Evolutionary conservation across 2,797 vertebrate species (phyloP).

Genomic region (Pipistrellus kuhlii): DNA sequence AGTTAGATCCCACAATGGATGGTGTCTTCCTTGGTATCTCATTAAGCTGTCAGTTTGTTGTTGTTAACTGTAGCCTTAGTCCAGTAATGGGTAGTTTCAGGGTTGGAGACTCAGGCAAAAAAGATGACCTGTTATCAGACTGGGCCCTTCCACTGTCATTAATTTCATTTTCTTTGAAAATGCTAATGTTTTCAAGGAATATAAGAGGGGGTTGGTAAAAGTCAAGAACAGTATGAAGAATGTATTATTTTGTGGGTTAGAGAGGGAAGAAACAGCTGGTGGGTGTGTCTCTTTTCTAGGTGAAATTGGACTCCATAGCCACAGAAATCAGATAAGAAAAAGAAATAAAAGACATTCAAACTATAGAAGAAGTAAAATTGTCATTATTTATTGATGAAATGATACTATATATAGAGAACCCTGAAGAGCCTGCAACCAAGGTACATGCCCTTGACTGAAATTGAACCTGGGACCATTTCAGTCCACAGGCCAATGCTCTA

Average conservation of each 20-base stretch:
- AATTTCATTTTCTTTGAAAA: conserved; percentile 30
- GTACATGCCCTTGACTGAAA: no score
- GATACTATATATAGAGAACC: neutral
- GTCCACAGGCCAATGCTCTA: no score
- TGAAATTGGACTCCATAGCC: neutral
- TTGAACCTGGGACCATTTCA: no score
- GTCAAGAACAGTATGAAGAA: neutral
- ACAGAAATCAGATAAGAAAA: neutral
- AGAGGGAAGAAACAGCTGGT: neutral
- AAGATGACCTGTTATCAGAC: neutral
- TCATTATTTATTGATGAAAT: neutral
- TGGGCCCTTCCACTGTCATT: neutral
- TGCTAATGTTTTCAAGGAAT: neutral
- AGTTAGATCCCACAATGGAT: neutral
- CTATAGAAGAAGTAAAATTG: neutral
- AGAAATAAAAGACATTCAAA: neutral
- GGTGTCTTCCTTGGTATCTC: neutral
- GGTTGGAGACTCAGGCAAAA: neutral
- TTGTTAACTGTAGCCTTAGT: neutral
- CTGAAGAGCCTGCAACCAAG: neutral
- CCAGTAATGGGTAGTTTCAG: neutral
- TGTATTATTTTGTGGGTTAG: neutral
- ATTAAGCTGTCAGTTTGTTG: neutral
- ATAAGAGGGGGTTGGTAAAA: neutral
- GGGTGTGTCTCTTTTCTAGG: neutral